Percentiles rank a stretch among this genome's conserved stretches.
phyloP scores from a whole-genome alignment of 2,797 vertebrate genomes.

The Takifugu ocellatus region DNA sequence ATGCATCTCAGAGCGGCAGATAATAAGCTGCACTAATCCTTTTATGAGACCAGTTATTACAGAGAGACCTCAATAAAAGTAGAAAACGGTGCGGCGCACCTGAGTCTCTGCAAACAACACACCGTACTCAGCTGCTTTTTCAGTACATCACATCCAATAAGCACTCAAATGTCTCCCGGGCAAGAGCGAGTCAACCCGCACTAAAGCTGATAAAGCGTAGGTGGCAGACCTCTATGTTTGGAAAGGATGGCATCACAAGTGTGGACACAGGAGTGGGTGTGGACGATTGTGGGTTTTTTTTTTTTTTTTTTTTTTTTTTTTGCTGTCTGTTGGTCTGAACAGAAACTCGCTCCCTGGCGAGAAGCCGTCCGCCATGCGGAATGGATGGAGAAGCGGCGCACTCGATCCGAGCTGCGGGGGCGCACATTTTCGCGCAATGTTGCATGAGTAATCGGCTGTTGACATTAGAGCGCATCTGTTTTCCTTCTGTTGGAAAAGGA shows the following conservation, averaged over 20 bases:
- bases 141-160: constrained; percentile 38
- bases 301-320: constrained; percentile 21
- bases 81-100: constrained; percentile 33
- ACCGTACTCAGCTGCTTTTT: constrained; percentile 36
- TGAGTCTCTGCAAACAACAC: constrained; percentile 48
- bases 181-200: constrained; percentile 41
- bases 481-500: constrained; percentile 50
- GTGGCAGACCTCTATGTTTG: constrained; percentile 38
- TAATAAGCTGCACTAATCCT: constrained; percentile 12
- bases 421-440: constrained; percentile 54
- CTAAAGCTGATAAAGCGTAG: constrained; percentile 43
- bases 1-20: constrained; percentile 38
- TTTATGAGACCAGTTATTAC: constrained; percentile 29
- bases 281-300: constrained; percentile 16
- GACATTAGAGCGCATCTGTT: constrained; percentile 67
- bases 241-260: constrained; percentile 26
- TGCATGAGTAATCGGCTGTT: constrained; percentile 67
- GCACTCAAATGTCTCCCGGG: constrained; percentile 35
- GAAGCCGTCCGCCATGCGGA: constrained; percentile 21
- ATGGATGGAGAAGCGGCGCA: constrained; percentile 8
- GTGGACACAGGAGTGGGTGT: constrained; percentile 56
- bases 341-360: constrained; percentile 1
- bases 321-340: constrained; percentile 68
- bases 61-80: constrained; percentile 17
- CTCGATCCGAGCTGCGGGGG: constrained; percentile 43